phyloP scores from a whole-genome alignment of 2,113 vertebrate species.

The Tyrannus savana region DNA sequence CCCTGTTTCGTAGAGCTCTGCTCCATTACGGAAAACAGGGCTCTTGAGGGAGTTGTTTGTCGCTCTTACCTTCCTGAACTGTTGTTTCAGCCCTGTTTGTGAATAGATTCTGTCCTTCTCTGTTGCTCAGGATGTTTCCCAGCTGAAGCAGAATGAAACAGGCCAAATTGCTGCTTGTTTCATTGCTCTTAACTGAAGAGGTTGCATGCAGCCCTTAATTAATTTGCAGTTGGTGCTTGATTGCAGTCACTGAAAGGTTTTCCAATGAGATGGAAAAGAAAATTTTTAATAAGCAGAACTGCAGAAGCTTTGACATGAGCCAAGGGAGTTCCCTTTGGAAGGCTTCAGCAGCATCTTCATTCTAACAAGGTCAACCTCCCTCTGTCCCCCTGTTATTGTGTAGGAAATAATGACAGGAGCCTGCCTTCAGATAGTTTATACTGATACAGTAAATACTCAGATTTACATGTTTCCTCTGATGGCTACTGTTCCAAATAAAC shows the following conservation, averaged over 20 bases:
- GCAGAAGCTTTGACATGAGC: neutral
- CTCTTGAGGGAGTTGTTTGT: neutral
- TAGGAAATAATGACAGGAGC: neutral
- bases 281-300: neutral
- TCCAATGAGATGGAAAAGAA: neutral
- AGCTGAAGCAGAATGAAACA: constrained; percentile 61
- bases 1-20: neutral
- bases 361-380: neutral
- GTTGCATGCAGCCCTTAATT: constrained; percentile 32
- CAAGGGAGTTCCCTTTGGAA: neutral
- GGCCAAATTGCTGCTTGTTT: constrained; percentile 36
- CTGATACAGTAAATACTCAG: neutral
- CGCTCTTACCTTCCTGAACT: neutral
- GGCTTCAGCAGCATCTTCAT: neutral
- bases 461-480: neutral
- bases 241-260: neutral
- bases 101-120: neutral
- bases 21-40: neutral
- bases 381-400: neutral
- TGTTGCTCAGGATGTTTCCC: constrained; percentile 54
- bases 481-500: neutral
- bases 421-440: neutral
- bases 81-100: neutral
- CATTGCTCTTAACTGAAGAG: constrained; percentile 20
- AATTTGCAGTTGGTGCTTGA: neutral